Percentiles rank a stretch among this genome's conserved stretches.
Conservation (phyloP, 2,113 vertebrate genomes). For the Ammodramus savannarum region DNA sequence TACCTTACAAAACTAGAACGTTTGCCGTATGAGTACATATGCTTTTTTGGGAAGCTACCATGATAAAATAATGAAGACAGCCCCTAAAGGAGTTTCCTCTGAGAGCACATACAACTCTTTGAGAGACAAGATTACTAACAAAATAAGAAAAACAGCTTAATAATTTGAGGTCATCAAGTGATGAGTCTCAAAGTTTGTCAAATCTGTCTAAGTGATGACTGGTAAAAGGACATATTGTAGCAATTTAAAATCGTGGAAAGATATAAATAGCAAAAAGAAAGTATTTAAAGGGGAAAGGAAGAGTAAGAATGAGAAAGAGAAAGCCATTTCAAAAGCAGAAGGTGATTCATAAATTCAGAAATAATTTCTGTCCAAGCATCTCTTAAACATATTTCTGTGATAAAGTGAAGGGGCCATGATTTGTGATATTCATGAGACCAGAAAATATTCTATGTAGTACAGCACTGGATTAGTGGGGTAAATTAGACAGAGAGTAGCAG, state of each 20-base stretch:
- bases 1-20: not conserved
- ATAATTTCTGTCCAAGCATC: not conserved
- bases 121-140: not conserved
- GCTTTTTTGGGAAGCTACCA: not conserved
- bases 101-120: not conserved
- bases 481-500: not conserved
- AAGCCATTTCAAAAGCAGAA: not conserved
- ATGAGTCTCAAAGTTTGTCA: not conserved
- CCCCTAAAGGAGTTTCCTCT: not conserved
- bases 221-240: not conserved
- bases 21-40: not conserved
- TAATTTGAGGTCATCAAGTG: not conserved
- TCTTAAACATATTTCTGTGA: not conserved
- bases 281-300: not conserved
- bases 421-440: not conserved
- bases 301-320: not conserved
- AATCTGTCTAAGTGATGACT: not conserved
- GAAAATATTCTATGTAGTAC: not conserved
- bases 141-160: not conserved
- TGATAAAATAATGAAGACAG: not conserved
- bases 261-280: not conserved
- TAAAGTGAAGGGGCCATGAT: not conserved
- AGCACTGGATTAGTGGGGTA: not conserved
- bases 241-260: not conserved
- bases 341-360: not conserved